Base-by-base conservation (phyloP, 2,888 invertebrate species). In the Heteropelma amictum region DNA sequence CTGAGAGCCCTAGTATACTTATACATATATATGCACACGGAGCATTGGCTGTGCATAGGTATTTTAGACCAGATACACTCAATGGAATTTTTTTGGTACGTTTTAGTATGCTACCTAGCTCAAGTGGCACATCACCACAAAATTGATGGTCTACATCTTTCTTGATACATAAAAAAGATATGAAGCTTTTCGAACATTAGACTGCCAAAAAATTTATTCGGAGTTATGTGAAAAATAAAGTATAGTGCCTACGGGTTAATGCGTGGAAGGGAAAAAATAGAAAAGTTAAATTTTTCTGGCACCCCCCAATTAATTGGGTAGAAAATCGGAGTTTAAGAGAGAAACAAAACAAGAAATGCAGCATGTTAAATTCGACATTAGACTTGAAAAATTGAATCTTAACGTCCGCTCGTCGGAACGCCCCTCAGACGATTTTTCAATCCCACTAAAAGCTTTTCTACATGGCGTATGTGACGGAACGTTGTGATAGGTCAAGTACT, bases 31-130 rank as follows among this genome's bases (percentile, higher is more conserved):
- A 21, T 8, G 14, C 6, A 51, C 12, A n/a, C 38, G 14, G 38
- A n/a, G 14, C 14, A n/a, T n/a, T n/a, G n/a, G n/a, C n/a, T n/a
- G n/a, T n/a, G n/a, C n/a, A n/a, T 47, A 45, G 21, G 61, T 23
- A 56, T 47, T 19, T n/a, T n/a, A n/a, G n/a, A n/a, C n/a, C n/a
- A n/a, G n/a, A n/a, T n/a, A n/a, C n/a, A n/a, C n/a, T n/a, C n/a
- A n/a, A n/a, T n/a, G n/a, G n/a, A n/a, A n/a, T n/a, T 56, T 72
- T 72, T 61, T 67, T 69, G 72, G 72, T 67, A 67, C 54, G 54
- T n/a, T 67, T 6, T 56, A 67, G 61, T 61, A 54, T 14, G n/a
- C n/a, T n/a, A n/a, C n/a, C n/a, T n/a, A n/a, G n/a, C 28, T 60
- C 30, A 12, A 68, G 54, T 67, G 54, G 72, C 61, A 54, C 28